Evolutionary conservation across 2,113 vertebrate species (phyloP), one percentile per base, ranked within the genome.

Genomic region (Pimephales promelas): DNA sequence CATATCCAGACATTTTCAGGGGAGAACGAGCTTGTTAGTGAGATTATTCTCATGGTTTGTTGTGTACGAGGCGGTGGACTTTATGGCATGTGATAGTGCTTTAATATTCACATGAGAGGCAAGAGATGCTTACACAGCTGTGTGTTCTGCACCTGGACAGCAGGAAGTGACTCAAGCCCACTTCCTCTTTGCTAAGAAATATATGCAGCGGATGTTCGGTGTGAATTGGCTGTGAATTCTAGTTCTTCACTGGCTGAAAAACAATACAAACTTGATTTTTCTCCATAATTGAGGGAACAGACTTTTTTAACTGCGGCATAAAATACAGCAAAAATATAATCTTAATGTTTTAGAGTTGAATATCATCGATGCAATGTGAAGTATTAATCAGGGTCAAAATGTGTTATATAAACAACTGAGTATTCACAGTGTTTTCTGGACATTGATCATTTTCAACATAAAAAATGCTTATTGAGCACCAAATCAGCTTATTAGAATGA

Each of bases 81-180:
- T 52, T 64, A 45, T 36, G 52, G 52, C 54, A 34, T 80, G 56
- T 70, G 82, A 74, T 86, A 62, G 74, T 80, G 59, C 64, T 54
- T 82, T 26, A 77, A 76, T 5, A 47, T 45, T 59, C 47, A 34
- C 68, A 54, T 7, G 6, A 54, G 13, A 13, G 0, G 13, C 16
- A 47, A 5, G 34, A 78, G 28, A 45, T 84, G 68, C 64, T 76
- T 83, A 45, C 59, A 68, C 76, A 84, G 82, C 81, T 81, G 76
- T 59, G 31, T 18, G 22, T 54, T 82, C 52, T 84, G 76, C 82
- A 86, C 70, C 82, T 86, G 82, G 82, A 75, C n/a, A 45, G 22
- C 82, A 86, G 84, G 70, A 86, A 75, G 70, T 70, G 79, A 74
- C 13, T 77, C 1, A 6, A 49, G 13, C 40, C 7, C 22, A 43